Evolutionary conservation across 2,888 invertebrate genomes (phyloP), one percentile per base, ranked within the genome.

Genomic region (Scaptomyza tumidula): DNA sequence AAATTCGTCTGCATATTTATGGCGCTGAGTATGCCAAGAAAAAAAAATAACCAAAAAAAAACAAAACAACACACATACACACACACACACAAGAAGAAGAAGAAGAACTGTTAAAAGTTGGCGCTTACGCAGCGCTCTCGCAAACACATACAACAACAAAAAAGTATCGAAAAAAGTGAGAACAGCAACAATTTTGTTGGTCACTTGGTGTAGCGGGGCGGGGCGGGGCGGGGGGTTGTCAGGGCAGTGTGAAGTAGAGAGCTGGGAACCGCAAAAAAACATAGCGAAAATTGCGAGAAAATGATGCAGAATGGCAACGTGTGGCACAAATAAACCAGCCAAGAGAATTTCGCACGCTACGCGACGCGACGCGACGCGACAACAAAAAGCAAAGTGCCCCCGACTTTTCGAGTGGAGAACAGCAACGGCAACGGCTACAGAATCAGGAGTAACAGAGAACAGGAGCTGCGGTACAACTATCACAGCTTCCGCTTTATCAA

Each of bases 401-500:
- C 35, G 64, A 64, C 64, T 62, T 69, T 69, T 78, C 39, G 78
- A 78, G 69, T 77, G 64, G 41, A 61, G 59, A 53, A 55, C 33
- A 52, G 52, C 16, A 39, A 31, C 31, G 19, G 33, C 27, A 52
- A 7, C 24, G 33, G 7, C 29, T 41, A 7, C 52, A 41, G 14
- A 33, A 35, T 50, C 33, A 55, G 50, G 7, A 56, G 24, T 44
- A 43, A 24, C 1, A 33, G 50, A 16, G 50, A 19, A 50, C 61
- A 58, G 63, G 46, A 61, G 71, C 60, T 67, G 78, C 73, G 66
- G 70, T 62, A 74, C 68, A 80, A 77, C 78, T 80, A 80, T 79
- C 80, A 71, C 68, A 79, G 78, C 65, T 77, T 79, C 78, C 79
- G 80, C 68, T 80, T 80, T 80, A 79, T 79, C 79, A 79, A 79